Conservation (phyloP, 2,888 invertebrate species). For the Drosophila affinis region DNA sequence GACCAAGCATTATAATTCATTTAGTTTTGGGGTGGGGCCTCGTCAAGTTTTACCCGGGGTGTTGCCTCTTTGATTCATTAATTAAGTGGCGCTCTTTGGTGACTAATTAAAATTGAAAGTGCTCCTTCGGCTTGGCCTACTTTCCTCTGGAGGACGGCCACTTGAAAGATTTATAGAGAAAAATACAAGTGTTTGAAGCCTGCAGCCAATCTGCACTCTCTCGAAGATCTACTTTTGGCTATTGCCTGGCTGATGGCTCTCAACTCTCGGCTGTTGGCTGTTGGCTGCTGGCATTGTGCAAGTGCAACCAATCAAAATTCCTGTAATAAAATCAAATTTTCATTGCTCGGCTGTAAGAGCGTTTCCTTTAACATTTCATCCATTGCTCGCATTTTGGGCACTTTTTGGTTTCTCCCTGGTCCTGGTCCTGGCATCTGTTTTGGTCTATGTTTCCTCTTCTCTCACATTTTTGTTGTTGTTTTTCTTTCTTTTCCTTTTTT, state of each 20-base stretch:
- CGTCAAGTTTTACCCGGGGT: slow-evolving; percentile 26
- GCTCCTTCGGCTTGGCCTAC: slow-evolving; percentile 57
- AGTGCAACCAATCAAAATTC: slow-evolving; percentile 77
- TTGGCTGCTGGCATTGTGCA: slow-evolving; percentile 47
- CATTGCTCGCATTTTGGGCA: slow-evolving; percentile 47
- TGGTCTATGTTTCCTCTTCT: neutral
- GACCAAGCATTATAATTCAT: slow-evolving; percentile 67
- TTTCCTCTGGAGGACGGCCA: slow-evolving; percentile 2
- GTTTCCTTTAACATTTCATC: slow-evolving; percentile 57
- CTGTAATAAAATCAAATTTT: slow-evolving; percentile 77
- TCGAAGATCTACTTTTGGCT: neutral
- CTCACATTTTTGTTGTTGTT: no score
- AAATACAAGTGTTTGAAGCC: neutral
- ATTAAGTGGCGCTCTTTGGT: slow-evolving; percentile 65
- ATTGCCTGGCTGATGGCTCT: neutral
- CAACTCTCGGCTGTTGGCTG: no score
- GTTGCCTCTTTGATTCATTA: slow-evolving; percentile 61
- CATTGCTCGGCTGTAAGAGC: slow-evolving; percentile 66
- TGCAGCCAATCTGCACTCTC: neutral
- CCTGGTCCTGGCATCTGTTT: slow-evolving; percentile 14
- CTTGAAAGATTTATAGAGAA: neutral
- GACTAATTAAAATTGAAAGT: slow-evolving; percentile 75
- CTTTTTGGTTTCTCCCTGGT: slow-evolving; percentile 25
- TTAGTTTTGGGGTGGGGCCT: slow-evolving; percentile 25
- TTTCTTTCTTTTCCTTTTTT: neutral